These are phyloP conservation scores for Epinotia demarniana DNA, from an alignment of 2,888 invertebrate genomes.

Conservation along the genomic window DNA sequence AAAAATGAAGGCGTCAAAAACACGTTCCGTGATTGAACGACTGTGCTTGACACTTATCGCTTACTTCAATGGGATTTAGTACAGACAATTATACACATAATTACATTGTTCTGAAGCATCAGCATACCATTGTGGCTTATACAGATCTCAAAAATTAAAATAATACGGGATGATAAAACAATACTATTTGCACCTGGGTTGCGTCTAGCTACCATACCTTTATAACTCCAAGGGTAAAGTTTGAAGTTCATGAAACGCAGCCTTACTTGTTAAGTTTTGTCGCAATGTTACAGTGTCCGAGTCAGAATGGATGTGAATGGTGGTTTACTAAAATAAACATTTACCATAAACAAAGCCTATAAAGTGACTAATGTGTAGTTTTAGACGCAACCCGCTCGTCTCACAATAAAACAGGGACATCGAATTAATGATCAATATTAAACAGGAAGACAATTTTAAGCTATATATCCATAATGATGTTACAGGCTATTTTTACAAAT, in stretches of 20 bases:
- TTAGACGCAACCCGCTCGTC: background rate
- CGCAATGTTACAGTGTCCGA: no score
- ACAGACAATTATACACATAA: conserved; percentile 34
- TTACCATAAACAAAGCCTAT: no score
- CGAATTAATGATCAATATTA: background rate
- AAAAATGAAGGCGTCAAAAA: background rate
- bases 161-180: background rate
- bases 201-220: no score
- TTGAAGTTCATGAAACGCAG: no score
- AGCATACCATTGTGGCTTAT: background rate
- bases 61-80: conserved; percentile 37
- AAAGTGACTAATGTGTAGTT: no score
- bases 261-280: no score
- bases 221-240: no score
- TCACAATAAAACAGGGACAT: background rate
- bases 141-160: background rate
- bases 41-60: conserved; percentile 39
- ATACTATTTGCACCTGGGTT: background rate
- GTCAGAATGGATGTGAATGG: no score
- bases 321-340: no score
- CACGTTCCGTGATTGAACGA: background rate
- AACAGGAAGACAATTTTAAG: background rate
- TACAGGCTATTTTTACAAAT: conserved; percentile 55
- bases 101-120: conserved; percentile 5
- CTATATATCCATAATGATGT: conserved; percentile 30